Conservation (phyloP, 2,797 vertebrate species). For the Platyrinchus mystaceus region DNA sequence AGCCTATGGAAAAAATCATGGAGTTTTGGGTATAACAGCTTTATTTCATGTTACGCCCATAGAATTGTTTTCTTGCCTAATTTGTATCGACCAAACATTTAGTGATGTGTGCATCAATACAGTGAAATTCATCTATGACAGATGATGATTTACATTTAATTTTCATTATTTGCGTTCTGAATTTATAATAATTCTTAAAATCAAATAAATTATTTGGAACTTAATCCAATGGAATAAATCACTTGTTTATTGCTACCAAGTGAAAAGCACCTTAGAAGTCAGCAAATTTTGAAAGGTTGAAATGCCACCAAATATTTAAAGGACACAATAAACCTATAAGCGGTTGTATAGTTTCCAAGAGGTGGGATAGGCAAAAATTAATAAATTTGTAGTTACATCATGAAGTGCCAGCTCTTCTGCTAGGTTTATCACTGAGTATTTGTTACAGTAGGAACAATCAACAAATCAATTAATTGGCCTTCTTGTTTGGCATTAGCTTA, state of each 20-base stretch:
- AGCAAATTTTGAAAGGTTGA: slow-evolving; percentile 19
- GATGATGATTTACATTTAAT: slow-evolving; percentile 61
- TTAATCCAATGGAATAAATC: slow-evolving; percentile 17
- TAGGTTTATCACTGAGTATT: slow-evolving; percentile 4
- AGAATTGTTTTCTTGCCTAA: slow-evolving; percentile 52
- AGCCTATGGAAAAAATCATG: neutral
- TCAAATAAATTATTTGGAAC: slow-evolving; percentile 1
- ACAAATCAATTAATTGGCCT: neutral
- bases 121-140: slow-evolving; percentile 40
- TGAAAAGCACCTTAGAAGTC: slow-evolving; percentile 30
- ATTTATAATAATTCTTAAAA: slow-evolving; percentile 51
- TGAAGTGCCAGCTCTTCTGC: neutral
- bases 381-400: neutral
- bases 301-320: neutral
- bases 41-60: slow-evolving; percentile 28
- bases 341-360: neutral
- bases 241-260: neutral
- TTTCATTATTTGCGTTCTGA: neutral
- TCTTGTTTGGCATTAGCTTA: neutral
- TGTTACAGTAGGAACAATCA: neutral
- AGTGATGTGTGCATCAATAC: slow-evolving; percentile 46
- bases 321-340: slow-evolving; percentile 3
- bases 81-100: slow-evolving; percentile 50
- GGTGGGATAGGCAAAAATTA: neutral
- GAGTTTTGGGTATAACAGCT: slow-evolving; percentile 1